Conservation (phyloP, 1,140 invertebrate genomes). For the Vollenhovia emeryi region DNA sequence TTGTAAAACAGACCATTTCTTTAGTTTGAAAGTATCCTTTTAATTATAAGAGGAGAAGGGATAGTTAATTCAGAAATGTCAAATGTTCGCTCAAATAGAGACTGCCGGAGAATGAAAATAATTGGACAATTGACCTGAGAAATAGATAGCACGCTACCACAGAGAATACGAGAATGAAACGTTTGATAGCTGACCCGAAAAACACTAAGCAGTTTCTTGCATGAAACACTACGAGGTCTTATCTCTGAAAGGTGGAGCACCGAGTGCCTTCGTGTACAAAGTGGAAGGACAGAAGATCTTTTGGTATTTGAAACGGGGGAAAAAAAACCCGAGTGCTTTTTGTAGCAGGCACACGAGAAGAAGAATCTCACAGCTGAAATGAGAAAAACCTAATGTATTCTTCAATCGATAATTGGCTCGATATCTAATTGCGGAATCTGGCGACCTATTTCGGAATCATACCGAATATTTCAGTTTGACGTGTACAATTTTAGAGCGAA, state of each 20-base stretch:
- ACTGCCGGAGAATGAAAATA: not conserved
- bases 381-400: not conserved
- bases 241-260: not conserved
- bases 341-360: not conserved
- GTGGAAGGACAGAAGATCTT: not conserved
- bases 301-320: not conserved
- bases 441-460: not conserved
- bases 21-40: not conserved
- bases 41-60: not conserved
- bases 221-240: not conserved
- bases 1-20: not conserved
- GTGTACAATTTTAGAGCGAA: not conserved
- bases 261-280: not conserved
- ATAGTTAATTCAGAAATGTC: not conserved
- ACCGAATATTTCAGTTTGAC: not conserved
- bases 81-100: not conserved
- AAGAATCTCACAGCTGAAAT: not conserved
- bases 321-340: not conserved
- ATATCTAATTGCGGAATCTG: not conserved
- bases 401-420: not conserved
- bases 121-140: not conserved
- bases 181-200: constrained; percentile 7
- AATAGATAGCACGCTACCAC: not conserved
- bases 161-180: constrained; percentile 2
- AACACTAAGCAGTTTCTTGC: not conserved